These are phyloP conservation scores for Caenorhabditis becei DNA, from an alignment of 2,888 invertebrate genomes.

Conservation along the genomic window DNA sequence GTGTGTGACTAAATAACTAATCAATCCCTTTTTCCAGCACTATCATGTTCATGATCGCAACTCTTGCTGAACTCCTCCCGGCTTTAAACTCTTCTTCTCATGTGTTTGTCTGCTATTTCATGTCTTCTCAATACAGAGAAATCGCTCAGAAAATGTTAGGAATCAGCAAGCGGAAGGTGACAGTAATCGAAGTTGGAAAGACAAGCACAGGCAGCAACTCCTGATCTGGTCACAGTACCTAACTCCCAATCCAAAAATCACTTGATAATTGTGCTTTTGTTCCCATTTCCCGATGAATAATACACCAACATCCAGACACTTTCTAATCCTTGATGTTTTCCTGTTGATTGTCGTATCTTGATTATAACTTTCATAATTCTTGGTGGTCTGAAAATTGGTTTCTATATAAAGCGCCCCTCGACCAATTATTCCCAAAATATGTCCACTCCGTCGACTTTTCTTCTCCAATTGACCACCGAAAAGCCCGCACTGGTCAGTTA, in stretches of 20 bases:
- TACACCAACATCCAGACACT: background rate
- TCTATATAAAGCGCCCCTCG: background rate
- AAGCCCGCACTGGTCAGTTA: background rate
- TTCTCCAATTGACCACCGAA: background rate
- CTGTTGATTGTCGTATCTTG: background rate
- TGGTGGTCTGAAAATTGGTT: conserved; percentile 5
- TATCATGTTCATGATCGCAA: background rate
- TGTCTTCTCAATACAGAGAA: conserved; percentile 34
- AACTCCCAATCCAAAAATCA: no score
- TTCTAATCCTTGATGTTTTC: conserved; percentile 5
- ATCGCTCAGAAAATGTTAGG: conserved; percentile 7
- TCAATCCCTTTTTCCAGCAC: conserved; percentile 7
- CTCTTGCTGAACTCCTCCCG: conserved; percentile 29
- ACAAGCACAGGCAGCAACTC: no score
- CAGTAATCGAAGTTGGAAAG: no score
- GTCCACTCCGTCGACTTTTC: background rate
- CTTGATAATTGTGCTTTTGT: no score
- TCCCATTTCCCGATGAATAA: background rate
- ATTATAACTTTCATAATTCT: background rate
- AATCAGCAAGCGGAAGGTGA: no score
- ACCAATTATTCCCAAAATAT: background rate
- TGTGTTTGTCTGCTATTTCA: conserved; percentile 27
- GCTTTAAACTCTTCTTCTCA: conserved; percentile 32
- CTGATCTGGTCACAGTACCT: no score
- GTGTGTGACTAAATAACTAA: background rate